Evolutionary conservation across 2,113 vertebrate genomes (phyloP), one percentile per base, ranked within the genome.

Genomic region (Hypocryptadius cinnamomeus): DNA sequence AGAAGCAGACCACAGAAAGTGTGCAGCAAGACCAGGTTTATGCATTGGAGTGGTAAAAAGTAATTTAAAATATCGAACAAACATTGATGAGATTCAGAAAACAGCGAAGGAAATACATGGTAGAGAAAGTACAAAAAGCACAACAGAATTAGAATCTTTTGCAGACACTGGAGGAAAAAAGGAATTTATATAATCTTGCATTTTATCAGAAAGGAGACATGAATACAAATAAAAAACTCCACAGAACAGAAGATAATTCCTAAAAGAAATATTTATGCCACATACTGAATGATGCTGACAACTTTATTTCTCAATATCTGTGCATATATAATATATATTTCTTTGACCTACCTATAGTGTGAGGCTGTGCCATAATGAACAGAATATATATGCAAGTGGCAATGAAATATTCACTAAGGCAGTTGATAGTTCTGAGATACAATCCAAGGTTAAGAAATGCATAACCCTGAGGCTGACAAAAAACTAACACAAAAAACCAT

Each of bases 231-330:
- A 79, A 56, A 85, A 63, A 92, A 66, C 35, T 93, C n/a, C 59
- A 83, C 68, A 35, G 65, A 77, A 56, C 21, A 88, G 25, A 85
- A 91, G 64, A 78, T 86, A 94, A 83, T 87, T 95, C 84, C 88
- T 70, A 56, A 92, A 60, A 79, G 89, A 94, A 94, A 94, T 96
- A 96, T 94, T 96, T 94, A 92, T 94, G 68, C 88, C 87, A 63
- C 85, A 83, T 45, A 66, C 66, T 74, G 74, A 94, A 87, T 85
- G 71, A 94, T 94, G 64, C 91, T 90, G 91, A 94, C 79, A 83
- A 66, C 85, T 93, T 89, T 66, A 90, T 96, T 96, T 94, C 72
- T 93, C 95, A 89, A 2, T 82, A 92, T 73, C 74, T 80, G 35
- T 90, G 79, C 74, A 90, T 92, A 85, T 82, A 74, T 69, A 89